These are phyloP conservation scores for Acanthis flammea DNA, from an alignment of 2,797 vertebrate species.

Conservation along the genomic window DNA sequence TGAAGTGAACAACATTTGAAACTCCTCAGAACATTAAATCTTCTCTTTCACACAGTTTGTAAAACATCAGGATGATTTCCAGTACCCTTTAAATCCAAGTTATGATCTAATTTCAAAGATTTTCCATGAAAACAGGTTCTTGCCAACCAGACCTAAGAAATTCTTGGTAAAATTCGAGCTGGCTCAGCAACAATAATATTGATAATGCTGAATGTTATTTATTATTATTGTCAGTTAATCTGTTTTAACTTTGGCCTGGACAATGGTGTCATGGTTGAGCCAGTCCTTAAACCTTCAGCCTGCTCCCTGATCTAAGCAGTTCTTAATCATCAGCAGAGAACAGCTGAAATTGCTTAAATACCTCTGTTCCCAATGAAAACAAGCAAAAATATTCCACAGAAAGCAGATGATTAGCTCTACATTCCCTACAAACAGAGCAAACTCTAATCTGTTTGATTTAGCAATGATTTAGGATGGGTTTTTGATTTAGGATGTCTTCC, in stretches of 20 bases:
- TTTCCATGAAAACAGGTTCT: background rate
- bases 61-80: background rate
- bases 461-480: background rate
- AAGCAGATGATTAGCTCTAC: background rate
- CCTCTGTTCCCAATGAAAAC: background rate
- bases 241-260: background rate
- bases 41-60: background rate
- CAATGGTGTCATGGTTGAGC: background rate
- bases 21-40: background rate
- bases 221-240: background rate
- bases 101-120: background rate
- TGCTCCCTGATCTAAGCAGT: background rate
- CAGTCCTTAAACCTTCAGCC: background rate
- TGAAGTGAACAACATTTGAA: constrained; percentile 18
- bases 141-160: background rate
- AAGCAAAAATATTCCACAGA: background rate
- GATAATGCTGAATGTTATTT: background rate
- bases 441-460: background rate
- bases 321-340: background rate
- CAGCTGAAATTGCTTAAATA: background rate
- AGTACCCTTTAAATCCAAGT: background rate
- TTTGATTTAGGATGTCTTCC: background rate
- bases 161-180: background rate
- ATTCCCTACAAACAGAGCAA: constrained; percentile 16
- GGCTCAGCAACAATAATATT: background rate